Percentiles rank a stretch among this genome's conserved stretches.
Evolutionary conservation across 2,113 vertebrate genomes (phyloP).

Genomic region (Chionis minor): DNA sequence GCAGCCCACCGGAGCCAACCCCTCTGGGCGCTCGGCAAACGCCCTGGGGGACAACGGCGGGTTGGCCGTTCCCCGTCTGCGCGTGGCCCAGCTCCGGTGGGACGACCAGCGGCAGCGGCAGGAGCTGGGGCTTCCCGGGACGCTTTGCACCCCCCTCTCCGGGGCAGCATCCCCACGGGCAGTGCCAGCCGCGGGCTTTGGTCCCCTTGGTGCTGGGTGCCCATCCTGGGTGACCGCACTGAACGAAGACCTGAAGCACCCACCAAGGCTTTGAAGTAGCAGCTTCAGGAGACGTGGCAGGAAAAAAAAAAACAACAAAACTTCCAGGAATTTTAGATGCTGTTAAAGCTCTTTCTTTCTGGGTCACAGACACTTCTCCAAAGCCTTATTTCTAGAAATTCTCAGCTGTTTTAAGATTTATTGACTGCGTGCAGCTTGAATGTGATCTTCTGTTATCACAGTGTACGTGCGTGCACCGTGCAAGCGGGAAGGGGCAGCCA

Average conservation of each 20-base stretch:
- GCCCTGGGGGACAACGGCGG: background rate
- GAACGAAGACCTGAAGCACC: background rate
- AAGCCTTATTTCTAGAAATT: background rate
- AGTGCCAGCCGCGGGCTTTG: accelerated
- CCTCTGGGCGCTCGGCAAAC: background rate
- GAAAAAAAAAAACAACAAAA: background rate
- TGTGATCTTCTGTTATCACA: background rate
- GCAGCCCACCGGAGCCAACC: background rate
- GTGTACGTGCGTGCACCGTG: accelerated
- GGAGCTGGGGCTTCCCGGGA: background rate
- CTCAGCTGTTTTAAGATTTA: background rate
- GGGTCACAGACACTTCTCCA: background rate
- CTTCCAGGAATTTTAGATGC: background rate
- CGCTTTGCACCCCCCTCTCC: background rate
- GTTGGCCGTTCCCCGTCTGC: accelerated
- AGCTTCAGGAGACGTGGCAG: background rate
- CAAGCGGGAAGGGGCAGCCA: background rate
- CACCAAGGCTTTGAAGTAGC: background rate
- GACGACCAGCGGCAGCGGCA: accelerated
- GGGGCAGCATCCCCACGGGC: accelerated
- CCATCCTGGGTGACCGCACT: background rate
- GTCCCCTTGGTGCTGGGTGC: background rate
- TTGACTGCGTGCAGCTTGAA: background rate
- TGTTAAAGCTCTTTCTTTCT: background rate
- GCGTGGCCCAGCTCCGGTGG: background rate